Evolutionary conservation across 2,797 vertebrate species (phyloP).

Genomic region (Gallinago solitaria): DNA sequence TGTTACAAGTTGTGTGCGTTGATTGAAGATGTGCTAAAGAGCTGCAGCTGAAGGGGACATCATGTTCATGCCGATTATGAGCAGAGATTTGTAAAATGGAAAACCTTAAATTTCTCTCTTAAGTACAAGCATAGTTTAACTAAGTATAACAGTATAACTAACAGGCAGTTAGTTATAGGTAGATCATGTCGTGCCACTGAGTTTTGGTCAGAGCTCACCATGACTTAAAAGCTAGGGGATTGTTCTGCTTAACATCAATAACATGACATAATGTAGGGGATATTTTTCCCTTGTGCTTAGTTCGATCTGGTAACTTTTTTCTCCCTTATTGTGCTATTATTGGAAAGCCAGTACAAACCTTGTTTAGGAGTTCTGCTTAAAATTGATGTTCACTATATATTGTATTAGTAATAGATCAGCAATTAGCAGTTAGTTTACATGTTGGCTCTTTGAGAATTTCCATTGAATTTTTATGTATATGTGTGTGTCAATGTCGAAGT

Average conservation of each 20-base stretch:
- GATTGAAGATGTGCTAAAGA: not conserved
- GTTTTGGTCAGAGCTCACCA: not conserved
- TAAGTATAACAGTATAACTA: too few relatives aligned
- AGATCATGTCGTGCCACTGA: not conserved
- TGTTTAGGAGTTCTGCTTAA: not conserved
- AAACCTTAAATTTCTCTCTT: not conserved
- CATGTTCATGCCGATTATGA: not conserved
- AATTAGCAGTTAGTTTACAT: not conserved
- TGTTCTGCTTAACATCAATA: not conserved
- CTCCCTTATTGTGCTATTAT: not conserved
- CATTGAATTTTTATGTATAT: not conserved
- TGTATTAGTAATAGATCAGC: not conserved
- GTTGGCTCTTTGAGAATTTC: not conserved
- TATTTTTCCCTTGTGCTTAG: not conserved
- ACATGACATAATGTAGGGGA: accelerated
- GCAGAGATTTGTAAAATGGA: not conserved
- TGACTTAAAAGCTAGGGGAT: not conserved
- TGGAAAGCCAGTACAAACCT: not conserved
- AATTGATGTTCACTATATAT: not conserved
- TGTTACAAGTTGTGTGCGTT: not conserved
- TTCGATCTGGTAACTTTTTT: not conserved
- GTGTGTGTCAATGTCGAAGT: not conserved
- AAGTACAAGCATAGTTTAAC: not conserved
- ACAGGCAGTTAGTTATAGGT: not conserved
- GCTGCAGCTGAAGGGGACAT: not conserved